These are phyloP conservation scores for Cataglyphis cursor DNA, from an alignment of 2,888 invertebrate species.

Conservation along the genomic window DNA sequence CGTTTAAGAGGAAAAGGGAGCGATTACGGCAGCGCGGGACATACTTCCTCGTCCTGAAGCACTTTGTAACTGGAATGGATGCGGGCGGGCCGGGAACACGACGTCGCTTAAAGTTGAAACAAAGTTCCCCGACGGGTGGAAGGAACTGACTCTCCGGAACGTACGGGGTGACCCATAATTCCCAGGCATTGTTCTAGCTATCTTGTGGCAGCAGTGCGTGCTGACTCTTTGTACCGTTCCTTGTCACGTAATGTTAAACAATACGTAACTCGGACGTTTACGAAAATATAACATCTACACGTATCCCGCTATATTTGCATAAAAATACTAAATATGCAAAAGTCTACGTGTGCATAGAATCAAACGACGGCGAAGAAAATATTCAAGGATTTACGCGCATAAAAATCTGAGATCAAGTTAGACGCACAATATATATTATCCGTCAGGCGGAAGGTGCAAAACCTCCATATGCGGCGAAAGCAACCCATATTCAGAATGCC, in stretches of 20 bases:
- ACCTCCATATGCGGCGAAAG: not conserved
- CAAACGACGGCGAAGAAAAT: not conserved
- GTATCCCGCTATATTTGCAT: not conserved
- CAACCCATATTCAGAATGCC: conserved; percentile 11
- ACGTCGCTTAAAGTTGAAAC: conserved; percentile 76
- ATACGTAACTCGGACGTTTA: conserved; percentile 9
- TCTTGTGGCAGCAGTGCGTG: not conserved
- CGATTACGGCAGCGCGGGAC: conserved; percentile 71
- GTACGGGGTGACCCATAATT: conserved; percentile 57
- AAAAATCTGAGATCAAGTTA: conserved; percentile 6
- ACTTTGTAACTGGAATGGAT: conserved; percentile 78
- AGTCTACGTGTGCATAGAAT: not conserved
- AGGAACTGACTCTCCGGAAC: conserved; percentile 48
- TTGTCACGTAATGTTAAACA: conserved; percentile 5
- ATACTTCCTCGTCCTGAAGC: conserved; percentile 65
- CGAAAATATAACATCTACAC: not conserved
- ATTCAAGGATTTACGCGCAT: not conserved
- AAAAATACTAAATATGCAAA: not conserved
- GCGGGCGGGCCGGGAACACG: conserved; percentile 72
- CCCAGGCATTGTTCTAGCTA: conserved; percentile 41
- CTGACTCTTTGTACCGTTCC: conserved; percentile 29
- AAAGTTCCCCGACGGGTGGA: conserved; percentile 64
- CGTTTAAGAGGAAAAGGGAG: conserved; percentile 69
- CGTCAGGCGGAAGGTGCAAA: not conserved
- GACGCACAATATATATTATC: not conserved